Base-by-base conservation (phyloP, 2,797 vertebrate genomes). In the Mus caroli region DNA sequence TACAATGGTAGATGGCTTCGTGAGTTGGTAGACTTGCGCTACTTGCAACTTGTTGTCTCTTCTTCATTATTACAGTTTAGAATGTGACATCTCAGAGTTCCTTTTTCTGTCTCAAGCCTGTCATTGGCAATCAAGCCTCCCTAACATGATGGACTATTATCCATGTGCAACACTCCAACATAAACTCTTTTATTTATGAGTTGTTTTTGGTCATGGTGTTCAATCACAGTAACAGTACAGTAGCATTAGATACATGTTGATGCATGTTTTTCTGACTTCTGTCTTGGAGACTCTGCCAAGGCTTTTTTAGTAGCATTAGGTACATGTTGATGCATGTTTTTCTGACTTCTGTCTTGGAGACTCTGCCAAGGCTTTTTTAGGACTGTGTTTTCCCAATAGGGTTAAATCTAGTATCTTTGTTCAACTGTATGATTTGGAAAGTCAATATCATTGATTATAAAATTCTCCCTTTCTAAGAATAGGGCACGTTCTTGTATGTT, bases 331-430 rank as follows among this genome's bases (percentile, higher is more conserved):
- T 19, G 3, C 76, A 37, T 77, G 3, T 64, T 56, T 1, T 34
- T 15, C 20, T 85, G 22, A 69, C 19, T 52, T 79, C 40, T 86
- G 5, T 77, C 34, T 50, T 75, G 19, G 19, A 78, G 6, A 76
- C 15, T 14, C 46, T 20, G 69, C 0, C 11, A 52, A 43, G 28
- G 28, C 43, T 43, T 43, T 54, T 12, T 62, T 15, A 50, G 22
- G 22, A 15, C n/a, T 7, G 0, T n/a, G 0, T 20, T 84, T 0
- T 84, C 3, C 12, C 60, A 77, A 12, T 10, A 0, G 15, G 2
- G 9, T 0, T 43, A 88, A 85, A 20, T 58, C 5, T 86, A 62
- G 78, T 19, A 13, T 22, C 3, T 87, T 22, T 31, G 10, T 37
- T 90, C 28, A 62, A 7, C 43, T 34, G 12, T 60, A 31, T 13